Base-by-base conservation (phyloP, 2,888 invertebrate species). In the Bibio marci region DNA sequence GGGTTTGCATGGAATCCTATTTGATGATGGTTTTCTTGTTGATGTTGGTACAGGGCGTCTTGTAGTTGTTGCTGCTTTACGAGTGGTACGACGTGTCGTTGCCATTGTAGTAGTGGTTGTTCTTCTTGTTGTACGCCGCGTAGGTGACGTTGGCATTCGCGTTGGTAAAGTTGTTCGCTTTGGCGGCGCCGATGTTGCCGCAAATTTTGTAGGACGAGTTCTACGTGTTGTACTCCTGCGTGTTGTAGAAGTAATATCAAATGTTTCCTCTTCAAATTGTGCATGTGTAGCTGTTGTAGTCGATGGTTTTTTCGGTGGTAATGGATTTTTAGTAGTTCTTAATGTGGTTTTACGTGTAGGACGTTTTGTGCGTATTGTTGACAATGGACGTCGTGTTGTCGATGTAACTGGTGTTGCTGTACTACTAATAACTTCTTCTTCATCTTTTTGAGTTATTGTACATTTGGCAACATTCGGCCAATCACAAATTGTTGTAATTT, bases 381-480 rank as follows among this genome's bases (percentile, higher is more conserved):
- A 38, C 8, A 38, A 30, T 5, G 62, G 60, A 22, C 56, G 59
- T 32, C 49, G 44, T 12, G 53, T 49, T 28, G 54, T 57, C 15
- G 54, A 59, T 56, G 0, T 55, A 53, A 3, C 51, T 18, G 37
- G 51, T 2, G 52, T 52, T 28, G 55, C 53, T 2, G 55, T 53
- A 2, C 47, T 53, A 2, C 50, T 50, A 2, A 48, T 47, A 1
- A 55, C 7, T 56, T 56, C 14, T 51, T 50, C 22, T 50, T 50
- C 7, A 34, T 43, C 35, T 39, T 49, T 47, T 17, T 52, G 48
- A 36, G 37, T 22, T 27, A 43, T 54, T 25, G 54, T 61, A 52
- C 87, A 87, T 48, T 76, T 74, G 1, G 82, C 83, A 27, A 66
- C 66, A 33, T 64, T 65, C 1, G 86, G 86, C 87, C 86, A 87